These are phyloP conservation scores for Drosophila picticornis DNA, from an alignment of 2,888 invertebrate species.

Conservation along the genomic window DNA sequence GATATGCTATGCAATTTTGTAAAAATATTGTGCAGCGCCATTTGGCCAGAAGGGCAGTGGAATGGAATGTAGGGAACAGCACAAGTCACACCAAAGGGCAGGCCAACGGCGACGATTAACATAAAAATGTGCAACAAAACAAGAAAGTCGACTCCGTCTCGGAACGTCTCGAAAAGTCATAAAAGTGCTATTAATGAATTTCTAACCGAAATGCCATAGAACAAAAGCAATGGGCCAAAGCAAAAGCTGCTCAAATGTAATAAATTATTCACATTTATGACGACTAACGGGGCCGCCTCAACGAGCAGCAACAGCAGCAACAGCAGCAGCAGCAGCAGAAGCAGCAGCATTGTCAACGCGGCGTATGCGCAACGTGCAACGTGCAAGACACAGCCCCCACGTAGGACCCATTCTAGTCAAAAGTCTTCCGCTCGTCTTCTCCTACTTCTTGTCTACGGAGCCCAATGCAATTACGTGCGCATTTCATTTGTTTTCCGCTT, in stretches of 20 bases:
- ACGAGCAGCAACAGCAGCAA: slow-evolving; percentile 19
- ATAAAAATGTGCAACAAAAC: slow-evolving; percentile 71
- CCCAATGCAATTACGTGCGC: slow-evolving; percentile 80
- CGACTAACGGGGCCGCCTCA: slow-evolving; percentile 26
- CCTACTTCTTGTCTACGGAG: slow-evolving; percentile 46
- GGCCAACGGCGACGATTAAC: slow-evolving; percentile 66
- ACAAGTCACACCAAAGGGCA: slow-evolving; percentile 47
- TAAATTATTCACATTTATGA: slow-evolving; percentile 80
- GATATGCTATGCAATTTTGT: slow-evolving; percentile 53
- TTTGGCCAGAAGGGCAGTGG: slow-evolving; percentile 10
- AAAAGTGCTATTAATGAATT: slow-evolving; percentile 80
- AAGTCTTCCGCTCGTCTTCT: slow-evolving; percentile 7
- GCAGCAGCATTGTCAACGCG: slow-evolving; percentile 50
- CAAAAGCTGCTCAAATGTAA: slow-evolving; percentile 70
- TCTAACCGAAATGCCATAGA: slow-evolving; percentile 67
- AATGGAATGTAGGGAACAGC: background rate
- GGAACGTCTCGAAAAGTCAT: slow-evolving; percentile 62
- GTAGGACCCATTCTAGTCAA: background rate
- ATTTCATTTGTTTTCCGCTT: slow-evolving; percentile 60
- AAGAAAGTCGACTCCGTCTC: slow-evolving; percentile 40
- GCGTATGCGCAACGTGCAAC: slow-evolving; percentile 56
- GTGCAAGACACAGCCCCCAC: slow-evolving; percentile 22
- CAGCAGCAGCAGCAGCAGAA: slow-evolving; percentile 23
- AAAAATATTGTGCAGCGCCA: slow-evolving; percentile 35
- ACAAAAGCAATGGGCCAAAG: slow-evolving; percentile 40